These are phyloP conservation scores for Phalacrocorax pelagicus DNA, from an alignment of 2,113 vertebrate species.

Conservation along the genomic window DNA sequence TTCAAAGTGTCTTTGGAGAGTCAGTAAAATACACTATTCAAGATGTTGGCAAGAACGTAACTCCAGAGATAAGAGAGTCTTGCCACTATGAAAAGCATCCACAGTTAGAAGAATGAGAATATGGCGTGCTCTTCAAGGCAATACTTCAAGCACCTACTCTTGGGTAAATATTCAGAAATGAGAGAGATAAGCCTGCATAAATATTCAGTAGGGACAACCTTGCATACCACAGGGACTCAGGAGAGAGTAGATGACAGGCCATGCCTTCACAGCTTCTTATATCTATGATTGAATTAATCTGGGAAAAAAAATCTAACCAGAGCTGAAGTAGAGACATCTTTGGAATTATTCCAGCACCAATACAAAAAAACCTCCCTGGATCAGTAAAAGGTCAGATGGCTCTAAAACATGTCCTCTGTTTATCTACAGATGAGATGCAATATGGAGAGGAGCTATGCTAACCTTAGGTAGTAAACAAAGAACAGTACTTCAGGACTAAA, in stretches of 20 bases:
- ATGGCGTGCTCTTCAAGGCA: neutral
- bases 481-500: neutral
- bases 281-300: neutral
- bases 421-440: neutral
- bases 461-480: neutral
- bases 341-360: neutral
- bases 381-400: neutral
- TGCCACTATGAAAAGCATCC: neutral
- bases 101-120: neutral
- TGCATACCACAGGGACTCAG: neutral
- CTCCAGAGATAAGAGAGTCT: neutral
- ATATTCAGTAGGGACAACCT: conserved; percentile 3
- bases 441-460: neutral
- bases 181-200: neutral
- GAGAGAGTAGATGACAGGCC: neutral
- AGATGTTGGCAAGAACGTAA: neutral
- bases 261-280: neutral
- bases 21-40: neutral
- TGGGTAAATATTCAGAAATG: conserved; percentile 11
- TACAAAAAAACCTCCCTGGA: neutral
- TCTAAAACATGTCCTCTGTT: neutral
- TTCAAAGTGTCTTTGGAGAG: neutral
- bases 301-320: neutral
- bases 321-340: neutral
- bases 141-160: neutral